These are phyloP conservation scores for Mareca penelope DNA, from an alignment of 2,797 vertebrate species.

Conservation along the genomic window DNA sequence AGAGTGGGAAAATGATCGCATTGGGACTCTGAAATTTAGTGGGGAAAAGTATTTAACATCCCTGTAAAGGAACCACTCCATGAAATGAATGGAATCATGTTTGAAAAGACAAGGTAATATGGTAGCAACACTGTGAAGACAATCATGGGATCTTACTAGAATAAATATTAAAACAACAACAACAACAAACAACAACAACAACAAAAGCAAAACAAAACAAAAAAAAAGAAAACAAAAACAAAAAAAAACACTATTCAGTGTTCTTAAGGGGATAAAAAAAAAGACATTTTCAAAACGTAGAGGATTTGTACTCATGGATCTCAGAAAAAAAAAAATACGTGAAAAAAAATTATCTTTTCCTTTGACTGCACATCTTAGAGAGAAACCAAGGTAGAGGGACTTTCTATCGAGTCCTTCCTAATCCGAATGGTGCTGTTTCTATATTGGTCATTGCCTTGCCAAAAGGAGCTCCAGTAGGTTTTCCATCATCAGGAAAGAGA, in stretches of 20 bases:
- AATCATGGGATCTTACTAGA: conserved; percentile 95
- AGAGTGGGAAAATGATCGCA: conserved; percentile 74
- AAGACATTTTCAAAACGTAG: conserved; percentile 76
- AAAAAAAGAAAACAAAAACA: conserved; percentile 10
- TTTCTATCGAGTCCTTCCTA: conserved; percentile 65
- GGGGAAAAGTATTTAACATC: conserved; percentile 77
- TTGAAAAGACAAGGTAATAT: conserved; percentile 87
- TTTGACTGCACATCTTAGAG: conserved; percentile 77
- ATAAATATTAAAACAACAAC: conserved; percentile 42
- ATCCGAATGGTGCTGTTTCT: conserved; percentile 84
- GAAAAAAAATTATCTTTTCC: conserved; percentile 48
- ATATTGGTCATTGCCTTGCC: conserved; percentile 87
- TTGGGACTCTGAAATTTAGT: conserved; percentile 72
- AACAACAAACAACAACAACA: neutral
- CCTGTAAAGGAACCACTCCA: conserved; percentile 77
- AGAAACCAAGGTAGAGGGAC: conserved; percentile 76
- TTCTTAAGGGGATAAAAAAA: conserved; percentile 63
- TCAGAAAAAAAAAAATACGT: conserved; percentile 60
- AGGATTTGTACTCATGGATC: conserved; percentile 80
- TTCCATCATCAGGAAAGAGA: conserved; percentile 75
- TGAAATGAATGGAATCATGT: conserved; percentile 85
- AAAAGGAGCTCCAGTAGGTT: conserved; percentile 80
- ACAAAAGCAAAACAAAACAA: neutral
- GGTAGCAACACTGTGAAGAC: conserved; percentile 99
- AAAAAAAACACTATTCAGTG: conserved; percentile 44